These are phyloP conservation scores for Sylvilagus bachmani DNA, from an alignment of 2,113 vertebrate genomes.

Conservation along the genomic window DNA sequence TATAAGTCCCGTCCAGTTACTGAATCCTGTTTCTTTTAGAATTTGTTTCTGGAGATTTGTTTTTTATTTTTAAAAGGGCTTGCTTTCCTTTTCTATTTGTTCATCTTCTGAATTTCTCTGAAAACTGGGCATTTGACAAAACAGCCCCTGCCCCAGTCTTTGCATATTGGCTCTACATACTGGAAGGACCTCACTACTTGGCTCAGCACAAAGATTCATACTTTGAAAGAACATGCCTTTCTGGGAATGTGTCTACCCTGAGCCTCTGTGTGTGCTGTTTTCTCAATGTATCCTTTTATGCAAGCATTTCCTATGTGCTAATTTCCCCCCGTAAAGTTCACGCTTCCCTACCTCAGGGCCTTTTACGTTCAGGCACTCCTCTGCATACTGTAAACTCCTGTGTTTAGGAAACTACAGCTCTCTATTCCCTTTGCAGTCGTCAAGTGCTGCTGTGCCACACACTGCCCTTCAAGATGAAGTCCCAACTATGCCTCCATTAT, in stretches of 20 bases:
- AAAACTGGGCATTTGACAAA: not conserved
- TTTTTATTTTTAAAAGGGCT: not conserved
- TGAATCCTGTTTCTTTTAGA: not conserved
- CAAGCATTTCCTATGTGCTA: too few species aligned
- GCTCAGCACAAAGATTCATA: not conserved
- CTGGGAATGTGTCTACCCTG: not conserved
- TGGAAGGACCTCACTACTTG: not conserved
- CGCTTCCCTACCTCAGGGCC: not conserved
- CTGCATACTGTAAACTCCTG: not conserved
- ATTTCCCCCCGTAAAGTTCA: not conserved
- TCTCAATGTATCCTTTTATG: not conserved
- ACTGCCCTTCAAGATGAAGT: not conserved
- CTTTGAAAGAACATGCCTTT: not conserved
- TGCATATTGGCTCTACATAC: not conserved
- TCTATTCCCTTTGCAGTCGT: not conserved
- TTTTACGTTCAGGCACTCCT: not conserved
- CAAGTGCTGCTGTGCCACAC: not conserved
- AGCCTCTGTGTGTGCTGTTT: not conserved
- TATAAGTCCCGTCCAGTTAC: not conserved
- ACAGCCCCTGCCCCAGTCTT: not conserved
- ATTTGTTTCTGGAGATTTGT: not conserved
- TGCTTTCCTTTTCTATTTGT: not conserved
- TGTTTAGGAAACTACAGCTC: accelerated
- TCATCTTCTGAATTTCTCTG: not conserved
- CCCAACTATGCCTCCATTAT: not conserved